Evolutionary conservation across 2,113 vertebrate genomes (phyloP).

Genomic region (Scophthalmus maximus): DNA sequence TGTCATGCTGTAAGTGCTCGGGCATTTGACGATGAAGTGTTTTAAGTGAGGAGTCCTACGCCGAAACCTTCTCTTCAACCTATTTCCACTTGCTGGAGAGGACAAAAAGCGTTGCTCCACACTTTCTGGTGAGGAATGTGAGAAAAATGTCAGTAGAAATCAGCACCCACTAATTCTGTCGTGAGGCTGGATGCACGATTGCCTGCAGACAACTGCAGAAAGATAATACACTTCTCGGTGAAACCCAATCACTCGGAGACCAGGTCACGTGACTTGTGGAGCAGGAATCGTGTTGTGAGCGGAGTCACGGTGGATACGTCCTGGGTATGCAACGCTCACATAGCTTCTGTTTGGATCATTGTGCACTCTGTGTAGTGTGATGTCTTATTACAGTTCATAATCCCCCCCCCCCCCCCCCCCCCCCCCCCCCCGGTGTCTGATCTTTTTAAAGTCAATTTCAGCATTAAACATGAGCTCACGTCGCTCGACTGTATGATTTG

Average conservation of each 20-base stretch:
- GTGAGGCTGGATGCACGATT: slow-evolving; percentile 19
- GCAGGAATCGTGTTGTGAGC: slow-evolving; percentile 41
- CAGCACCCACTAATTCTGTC: slow-evolving; percentile 43
- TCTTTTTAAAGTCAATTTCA: slow-evolving; percentile 53
- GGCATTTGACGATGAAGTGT: background rate
- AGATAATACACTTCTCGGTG: slow-evolving; percentile 59
- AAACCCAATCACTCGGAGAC: slow-evolving; percentile 68
- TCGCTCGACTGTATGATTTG: slow-evolving; percentile 35
- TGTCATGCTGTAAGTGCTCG: background rate
- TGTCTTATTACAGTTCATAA: slow-evolving; percentile 41
- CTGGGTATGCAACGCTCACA: slow-evolving; percentile 17
- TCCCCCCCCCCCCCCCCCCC: background rate
- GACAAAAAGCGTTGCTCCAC: background rate
- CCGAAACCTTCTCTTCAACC: background rate
- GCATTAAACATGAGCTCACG: slow-evolving; percentile 55
- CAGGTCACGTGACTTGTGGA: slow-evolving; percentile 41
- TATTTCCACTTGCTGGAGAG: background rate
- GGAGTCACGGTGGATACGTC: slow-evolving; percentile 12
- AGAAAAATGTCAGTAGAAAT: slow-evolving; percentile 30
- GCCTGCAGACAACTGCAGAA: slow-evolving; percentile 63
- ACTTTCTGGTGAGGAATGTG: slow-evolving; percentile 16
- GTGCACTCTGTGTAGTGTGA: slow-evolving; percentile 8
- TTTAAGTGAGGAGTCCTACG: background rate
- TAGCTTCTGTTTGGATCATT: slow-evolving; percentile 42
- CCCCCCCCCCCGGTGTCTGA: background rate